Base-by-base conservation (phyloP, 2,113 vertebrate species). In the Oxygymnocypris stewartii region DNA sequence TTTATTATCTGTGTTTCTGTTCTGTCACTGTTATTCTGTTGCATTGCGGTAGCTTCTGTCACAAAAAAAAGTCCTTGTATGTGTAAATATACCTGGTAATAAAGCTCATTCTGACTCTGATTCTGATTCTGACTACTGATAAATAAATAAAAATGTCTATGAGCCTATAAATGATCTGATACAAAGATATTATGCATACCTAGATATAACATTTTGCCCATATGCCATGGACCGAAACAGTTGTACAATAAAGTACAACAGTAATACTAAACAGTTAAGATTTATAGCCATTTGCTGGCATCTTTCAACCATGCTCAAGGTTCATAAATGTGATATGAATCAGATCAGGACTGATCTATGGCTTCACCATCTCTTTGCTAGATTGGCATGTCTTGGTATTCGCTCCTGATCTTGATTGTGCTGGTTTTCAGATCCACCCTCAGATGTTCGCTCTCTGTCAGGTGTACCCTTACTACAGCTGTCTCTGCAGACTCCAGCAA, bases 401-500 rank as follows among this genome's bases (percentile, higher is more conserved):
- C 11, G 20, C n/a, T 44, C 42, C 78, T 61, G 51, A 77, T 63
- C 74, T 86, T 65, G 25, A 79, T 74, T n/a, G 54, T 59, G 79
- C 5, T n/a, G 23, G 35, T 47, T 82, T 51, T 80, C 67, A 67
- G 42, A 51, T 78, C 84, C 79, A 86, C 51, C 25, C 16, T 84
- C 86, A 89, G 78, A 76, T 76, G 77, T 84, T 88, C 44, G 44
- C n/a, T 84, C 77, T 49, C 31, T 79, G 86, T 86, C 77, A 79
- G 54, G 31, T 78, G 20, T 61, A 44, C 44, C 51, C 61, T 37
- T 79, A 63, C 67, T 28, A 28, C 74, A 67, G 11, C 42, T 49
- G 63, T 57, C 49, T 73, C 25, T 73, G 16, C 49, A 51, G 49
- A 78, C n/a, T 44, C 63, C 18, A 57, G 14, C 31, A 76, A 65